Evolutionary conservation across 2,888 invertebrate species (phyloP).

Genomic region (Oscheius myriophilus): DNA sequence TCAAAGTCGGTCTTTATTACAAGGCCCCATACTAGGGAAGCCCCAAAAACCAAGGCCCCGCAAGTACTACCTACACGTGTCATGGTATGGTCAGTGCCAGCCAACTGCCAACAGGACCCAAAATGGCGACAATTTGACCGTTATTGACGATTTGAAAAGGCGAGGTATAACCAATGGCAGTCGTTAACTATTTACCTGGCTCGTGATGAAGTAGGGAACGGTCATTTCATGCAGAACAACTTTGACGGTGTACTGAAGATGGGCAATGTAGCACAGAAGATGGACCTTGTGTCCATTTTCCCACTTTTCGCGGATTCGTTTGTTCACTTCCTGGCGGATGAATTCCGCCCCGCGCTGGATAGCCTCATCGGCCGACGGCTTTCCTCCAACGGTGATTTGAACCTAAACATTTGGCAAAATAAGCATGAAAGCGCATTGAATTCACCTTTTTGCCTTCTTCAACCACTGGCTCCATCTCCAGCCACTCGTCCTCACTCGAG

Average conservation of each 20-base stretch:
- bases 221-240: slow-evolving; percentile 40
- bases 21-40: too few relatives aligned
- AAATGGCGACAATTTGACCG: too few relatives aligned
- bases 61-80: too few relatives aligned
- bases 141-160: too few relatives aligned
- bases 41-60: too few relatives aligned
- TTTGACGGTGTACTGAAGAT: slow-evolving; percentile 37
- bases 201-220: slow-evolving; percentile 46
- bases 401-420: slow-evolving; percentile 13
- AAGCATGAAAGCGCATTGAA: background rate
- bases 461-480: slow-evolving; percentile 55
- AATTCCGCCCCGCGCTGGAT: slow-evolving; percentile 44
- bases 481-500: slow-evolving; percentile 59
- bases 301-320: slow-evolving; percentile 39
- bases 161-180: too few relatives aligned
- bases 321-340: slow-evolving; percentile 48
- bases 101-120: too few relatives aligned
- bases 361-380: too few relatives aligned
- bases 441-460: slow-evolving; percentile 25
- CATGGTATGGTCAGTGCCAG: too few relatives aligned
- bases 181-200: too few relatives aligned
- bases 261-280: slow-evolving; percentile 45
- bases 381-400: slow-evolving; percentile 33
- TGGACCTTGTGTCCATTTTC: slow-evolving; percentile 49
- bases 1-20: too few relatives aligned